These are phyloP conservation scores for Ectemnius continuus DNA, from an alignment of 2,888 invertebrate species.

Conservation along the genomic window DNA sequence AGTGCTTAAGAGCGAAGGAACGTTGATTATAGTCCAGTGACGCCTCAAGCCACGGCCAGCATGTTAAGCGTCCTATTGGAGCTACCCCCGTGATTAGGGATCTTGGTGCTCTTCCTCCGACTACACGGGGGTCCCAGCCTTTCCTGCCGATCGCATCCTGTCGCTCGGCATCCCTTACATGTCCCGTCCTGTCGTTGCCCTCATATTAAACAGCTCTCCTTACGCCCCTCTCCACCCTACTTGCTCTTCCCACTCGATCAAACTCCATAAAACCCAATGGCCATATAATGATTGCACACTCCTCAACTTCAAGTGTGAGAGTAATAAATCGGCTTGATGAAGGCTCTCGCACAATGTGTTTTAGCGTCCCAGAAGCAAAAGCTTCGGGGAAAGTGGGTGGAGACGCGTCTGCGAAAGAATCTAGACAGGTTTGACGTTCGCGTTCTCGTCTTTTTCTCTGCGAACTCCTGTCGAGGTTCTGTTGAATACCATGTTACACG, in stretches of 20 bases:
- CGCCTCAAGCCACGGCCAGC: constrained; percentile 63
- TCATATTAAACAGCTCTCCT: neutral
- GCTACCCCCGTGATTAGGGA: constrained; percentile 48
- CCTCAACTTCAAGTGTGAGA: too few relatives aligned
- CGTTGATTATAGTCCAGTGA: constrained; percentile 70
- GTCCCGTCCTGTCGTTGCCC: constrained; percentile 21
- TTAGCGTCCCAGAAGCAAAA: too few relatives aligned
- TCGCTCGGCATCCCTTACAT: constrained; percentile 20
- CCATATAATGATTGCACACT: too few relatives aligned
- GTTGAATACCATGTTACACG: constrained; percentile 32
- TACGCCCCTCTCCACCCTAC: too few relatives aligned
- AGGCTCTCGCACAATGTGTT: too few relatives aligned
- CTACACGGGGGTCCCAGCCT: constrained; percentile 16
- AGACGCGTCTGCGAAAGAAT: constrained; percentile 11
- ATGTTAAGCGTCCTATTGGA: constrained; percentile 63
- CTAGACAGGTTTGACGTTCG: neutral
- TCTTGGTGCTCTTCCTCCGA: constrained; percentile 28
- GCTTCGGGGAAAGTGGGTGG: too few relatives aligned
- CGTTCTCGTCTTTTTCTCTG: neutral
- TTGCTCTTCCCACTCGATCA: too few relatives aligned
- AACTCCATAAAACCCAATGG: too few relatives aligned
- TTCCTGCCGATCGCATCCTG: constrained; percentile 31
- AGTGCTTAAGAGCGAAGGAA: constrained; percentile 60
- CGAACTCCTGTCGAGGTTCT: constrained; percentile 30
- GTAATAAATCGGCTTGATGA: too few relatives aligned